Evolutionary conservation across 2,113 vertebrate species (phyloP), one percentile per base, ranked within the genome.

Genomic region (Channa argus): DNA sequence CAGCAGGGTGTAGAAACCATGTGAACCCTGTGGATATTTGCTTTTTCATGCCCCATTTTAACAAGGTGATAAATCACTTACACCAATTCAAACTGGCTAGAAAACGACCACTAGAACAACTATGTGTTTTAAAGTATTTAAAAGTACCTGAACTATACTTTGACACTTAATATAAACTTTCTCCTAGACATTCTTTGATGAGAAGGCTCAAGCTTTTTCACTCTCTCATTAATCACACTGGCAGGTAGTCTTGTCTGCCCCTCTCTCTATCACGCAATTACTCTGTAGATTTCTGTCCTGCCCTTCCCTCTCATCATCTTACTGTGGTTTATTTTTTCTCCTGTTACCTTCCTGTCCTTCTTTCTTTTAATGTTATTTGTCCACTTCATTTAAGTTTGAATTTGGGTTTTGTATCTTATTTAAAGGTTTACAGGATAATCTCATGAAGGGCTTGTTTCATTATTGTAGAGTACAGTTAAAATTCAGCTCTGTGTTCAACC

Each of bases 171-270:
- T 74, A 58, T 9, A 72, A 82, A 71, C 36, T 72, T 60, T 65
- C 43, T 50, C 41, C 15, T 0, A 0, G 39, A 72, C 46, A 5
- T 34, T 63, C 24, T 38, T 43, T 59, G 37, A 14, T 12, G 37
- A 43, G 46, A 51, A 53, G 34, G 5, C 46, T 58, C 3, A 5
- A 12, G 63, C 45, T 9, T 12, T 50, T 76, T 46, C 63, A 34
- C 53, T 2, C 3, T 66, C 63, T 80, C 86, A 88, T 90, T 87
- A 83, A 90, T 88, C 86, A 87, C 62, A 5, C 14, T 10, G 71
- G 61, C 77, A 74, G 76, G 0, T n/a, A 3, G 5, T 41, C 51
- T 24, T 39, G 49, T 74, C 75, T 36, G 3, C 53, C 37, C 24
- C 56, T 66, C 60, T 64, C 54, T 45, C 47, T 4, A 10, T 36